phyloP scores from a whole-genome alignment of 1,140 invertebrate species.

The Zophobas morio region DNA sequence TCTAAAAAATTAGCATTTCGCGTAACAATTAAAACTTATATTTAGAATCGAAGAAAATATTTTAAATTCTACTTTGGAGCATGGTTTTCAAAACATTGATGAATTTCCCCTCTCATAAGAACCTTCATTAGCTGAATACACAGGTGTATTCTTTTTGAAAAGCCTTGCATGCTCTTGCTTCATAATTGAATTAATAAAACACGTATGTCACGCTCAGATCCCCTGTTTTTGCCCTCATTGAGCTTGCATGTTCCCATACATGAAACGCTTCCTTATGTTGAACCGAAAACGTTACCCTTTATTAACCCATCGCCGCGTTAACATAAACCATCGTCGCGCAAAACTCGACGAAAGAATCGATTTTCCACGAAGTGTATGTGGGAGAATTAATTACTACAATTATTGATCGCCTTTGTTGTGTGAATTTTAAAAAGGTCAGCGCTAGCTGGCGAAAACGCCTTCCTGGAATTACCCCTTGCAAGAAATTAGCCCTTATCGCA shows the following conservation, averaged over 20 bases:
- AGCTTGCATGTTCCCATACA: neutral
- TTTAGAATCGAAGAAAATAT: no score
- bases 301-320: neutral
- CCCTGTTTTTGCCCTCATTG: no score
- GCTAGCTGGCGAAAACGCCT: neutral
- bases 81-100: no score
- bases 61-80: no score
- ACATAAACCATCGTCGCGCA: conserved; percentile 16
- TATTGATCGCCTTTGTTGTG: conserved; percentile 40
- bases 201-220: no score
- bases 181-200: no score
- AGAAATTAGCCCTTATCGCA: neutral
- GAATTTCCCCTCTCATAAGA: no score
- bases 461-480: neutral
- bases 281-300: neutral
- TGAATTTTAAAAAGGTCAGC: conserved; percentile 35
- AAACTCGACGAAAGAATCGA: conserved; percentile 39
- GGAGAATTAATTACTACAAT: conserved; percentile 37
- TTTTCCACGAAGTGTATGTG: conserved; percentile 6
- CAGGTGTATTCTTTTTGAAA: no score
- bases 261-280: neutral
- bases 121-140: no score
- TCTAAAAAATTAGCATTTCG: no score
- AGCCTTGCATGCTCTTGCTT: no score
- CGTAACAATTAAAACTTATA: no score